Evolutionary conservation across 2,113 vertebrate genomes (phyloP), one percentile per base, ranked within the genome.

Genomic region (Brachyhypopomus gauderio): DNA sequence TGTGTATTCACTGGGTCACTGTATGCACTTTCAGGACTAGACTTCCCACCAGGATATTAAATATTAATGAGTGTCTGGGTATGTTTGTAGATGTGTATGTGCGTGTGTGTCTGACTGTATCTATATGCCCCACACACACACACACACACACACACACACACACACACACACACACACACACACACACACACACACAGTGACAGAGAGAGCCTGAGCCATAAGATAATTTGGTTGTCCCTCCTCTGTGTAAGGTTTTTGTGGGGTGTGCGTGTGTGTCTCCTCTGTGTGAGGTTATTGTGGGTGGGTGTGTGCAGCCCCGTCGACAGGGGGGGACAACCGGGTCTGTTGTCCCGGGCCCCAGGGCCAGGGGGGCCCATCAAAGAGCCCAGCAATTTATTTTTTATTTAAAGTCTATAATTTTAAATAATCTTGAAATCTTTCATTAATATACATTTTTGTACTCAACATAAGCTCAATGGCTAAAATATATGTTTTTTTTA

Each of bases 1-100:
- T 30, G 30, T 30, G 64, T 67, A 34, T 67, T 67, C 34, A 67
- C 64, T 67, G 64, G 19, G 64, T 67, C 64, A 67, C 19, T 67
- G 64, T 67, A 36, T 67, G 64, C 8, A 27, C 64, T 67, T 34
- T 36, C 3, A 34, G 64, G 30, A 67, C 64, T 17, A n/a, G 64
- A 67, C 34, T 67, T 27, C 36, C 16, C 34, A 38, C 64, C 3
- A 27, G 16, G 64, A 36, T 34, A 36, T 67, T 67, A 67, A 67
- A 38, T 16, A 36, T 67, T 67, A 30, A 67, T 67, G 64, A 67
- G 72, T 55, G 52, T 36, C 52, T 75, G 72, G 20, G 72, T 59
- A 55, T 36, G 48, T 59, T 19, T 58, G 48, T 4, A 56, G 22
- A 23, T 73, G 48, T 55, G 22, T 52, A 22, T 72, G n/a, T 73